Evolutionary conservation across 2,113 vertebrate genomes (phyloP).

Genomic region (Spilogale gracilis): DNA sequence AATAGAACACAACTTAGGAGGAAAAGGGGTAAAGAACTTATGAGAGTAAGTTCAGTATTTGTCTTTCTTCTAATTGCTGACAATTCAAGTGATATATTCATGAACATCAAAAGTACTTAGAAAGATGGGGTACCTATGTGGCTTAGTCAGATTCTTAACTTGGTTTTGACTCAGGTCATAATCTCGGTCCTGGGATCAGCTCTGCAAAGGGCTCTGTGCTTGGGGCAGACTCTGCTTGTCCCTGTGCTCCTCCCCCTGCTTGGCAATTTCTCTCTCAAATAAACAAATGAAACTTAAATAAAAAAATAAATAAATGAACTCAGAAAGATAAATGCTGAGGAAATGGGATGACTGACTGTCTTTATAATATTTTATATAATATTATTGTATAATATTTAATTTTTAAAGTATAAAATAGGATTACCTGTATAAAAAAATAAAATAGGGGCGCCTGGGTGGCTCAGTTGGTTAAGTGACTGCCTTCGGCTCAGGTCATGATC

Average conservation of each 20-base stretch:
- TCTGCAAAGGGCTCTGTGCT: background rate
- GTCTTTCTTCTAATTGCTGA: background rate
- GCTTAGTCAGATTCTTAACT: background rate
- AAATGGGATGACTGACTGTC: background rate
- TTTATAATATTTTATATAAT: background rate
- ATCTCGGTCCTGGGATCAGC: background rate
- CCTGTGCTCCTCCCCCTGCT: background rate
- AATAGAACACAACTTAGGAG: background rate
- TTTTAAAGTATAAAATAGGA: background rate
- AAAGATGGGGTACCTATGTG: background rate
- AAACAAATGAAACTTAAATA: background rate
- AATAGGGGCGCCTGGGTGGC: too few relatives aligned
- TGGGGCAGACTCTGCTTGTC: background rate
- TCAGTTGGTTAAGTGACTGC: too few relatives aligned
- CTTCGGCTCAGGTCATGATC: too few relatives aligned
- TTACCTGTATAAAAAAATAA: too few relatives aligned
- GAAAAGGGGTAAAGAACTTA: background rate
- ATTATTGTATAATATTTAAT: background rate
- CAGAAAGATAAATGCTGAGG: background rate
- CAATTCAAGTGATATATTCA: background rate
- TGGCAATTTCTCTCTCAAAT: background rate
- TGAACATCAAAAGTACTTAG: background rate
- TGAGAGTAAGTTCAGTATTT: background rate
- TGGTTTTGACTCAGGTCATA: background rate
- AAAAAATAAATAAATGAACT: background rate